Evolutionary conservation across 2,113 vertebrate species (phyloP).

Genomic region (Empidonax traillii): DNA sequence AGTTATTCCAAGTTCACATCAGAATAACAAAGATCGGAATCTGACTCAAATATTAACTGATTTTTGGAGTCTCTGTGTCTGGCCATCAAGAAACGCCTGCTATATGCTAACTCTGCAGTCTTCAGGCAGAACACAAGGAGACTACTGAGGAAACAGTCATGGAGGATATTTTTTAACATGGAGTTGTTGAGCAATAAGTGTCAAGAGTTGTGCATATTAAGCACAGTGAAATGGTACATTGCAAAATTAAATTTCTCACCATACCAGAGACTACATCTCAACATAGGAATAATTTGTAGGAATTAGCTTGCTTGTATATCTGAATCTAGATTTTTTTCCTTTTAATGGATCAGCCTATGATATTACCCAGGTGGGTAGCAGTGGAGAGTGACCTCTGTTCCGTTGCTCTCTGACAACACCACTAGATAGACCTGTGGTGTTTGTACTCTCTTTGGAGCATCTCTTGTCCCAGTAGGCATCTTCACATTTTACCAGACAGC

Average conservation of each 20-base stretch:
- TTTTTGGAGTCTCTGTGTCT: conserved; percentile 41
- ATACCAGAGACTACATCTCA: neutral
- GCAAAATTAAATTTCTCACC: neutral
- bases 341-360: neutral
- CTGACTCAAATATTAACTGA: neutral
- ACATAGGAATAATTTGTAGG: neutral
- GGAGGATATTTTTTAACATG: neutral
- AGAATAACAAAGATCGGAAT: neutral
- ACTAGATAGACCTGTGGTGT: neutral
- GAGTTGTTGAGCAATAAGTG: neutral
- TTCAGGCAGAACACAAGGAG: neutral
- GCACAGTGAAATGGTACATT: neutral
- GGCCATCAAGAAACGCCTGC: neutral
- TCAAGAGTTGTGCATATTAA: neutral
- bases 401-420: neutral
- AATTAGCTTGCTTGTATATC: neutral
- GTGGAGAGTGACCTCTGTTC: neutral
- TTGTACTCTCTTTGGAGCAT: neutral
- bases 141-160: neutral
- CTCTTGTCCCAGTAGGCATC: neutral
- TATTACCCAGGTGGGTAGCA: neutral
- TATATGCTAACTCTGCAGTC: neutral
- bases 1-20: conserved; percentile 5
- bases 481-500: neutral
- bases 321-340: neutral